Evolutionary conservation across 2,888 invertebrate genomes (phyloP), one percentile per base, ranked within the genome.

Genomic region (Eristalinus sepulchralis): DNA sequence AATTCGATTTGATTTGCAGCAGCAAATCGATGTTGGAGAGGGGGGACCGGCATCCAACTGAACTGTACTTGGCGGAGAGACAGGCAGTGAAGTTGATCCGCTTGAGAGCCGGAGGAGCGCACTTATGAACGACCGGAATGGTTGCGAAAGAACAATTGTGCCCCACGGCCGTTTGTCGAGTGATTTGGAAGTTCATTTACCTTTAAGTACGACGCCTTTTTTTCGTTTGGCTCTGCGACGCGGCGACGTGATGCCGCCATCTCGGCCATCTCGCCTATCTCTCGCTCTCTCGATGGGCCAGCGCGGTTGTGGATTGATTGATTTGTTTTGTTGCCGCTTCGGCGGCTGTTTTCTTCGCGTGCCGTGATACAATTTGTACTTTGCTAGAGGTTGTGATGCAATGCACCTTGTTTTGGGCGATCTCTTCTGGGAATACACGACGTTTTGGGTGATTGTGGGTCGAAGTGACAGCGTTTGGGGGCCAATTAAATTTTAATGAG

Each of bases 101-200:
- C 47, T 47, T 47, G 47, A 47, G 27, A 47, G 47, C 47, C 27
- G 27, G 47, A 17, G 17, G 17, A 17, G 17, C 39, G 5, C 47
- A 47, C 47, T 47, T 47, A 47, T 47, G 47, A 47, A n/a, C 47
- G 47, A 47, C 17, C 47, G 47, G 17, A 1, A 47, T 47, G n/a
- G 47, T 17, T 47, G 47, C 47, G 47, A 47, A 47, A 47, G 47
- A 47, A 47, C 47, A 47, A 47, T 47, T 17, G 47, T 17, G 47
- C 6, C 47, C 10, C 72, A 62, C 47, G 72, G 72, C 62, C 72
- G 39, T 62, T 72, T 53, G 72, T 72, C 36, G 70, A 62, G 62
- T 33, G 20, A 62, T 47, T 62, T 62, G 20, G 62, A 39, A 62
- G 72, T 72, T 72, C 72, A 60, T 72, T 72, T 62, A 62, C 72